Evolutionary conservation across 2,888 invertebrate genomes (phyloP), one percentile per base, ranked within the genome.

Genomic region (Geophilus truncorum): DNA sequence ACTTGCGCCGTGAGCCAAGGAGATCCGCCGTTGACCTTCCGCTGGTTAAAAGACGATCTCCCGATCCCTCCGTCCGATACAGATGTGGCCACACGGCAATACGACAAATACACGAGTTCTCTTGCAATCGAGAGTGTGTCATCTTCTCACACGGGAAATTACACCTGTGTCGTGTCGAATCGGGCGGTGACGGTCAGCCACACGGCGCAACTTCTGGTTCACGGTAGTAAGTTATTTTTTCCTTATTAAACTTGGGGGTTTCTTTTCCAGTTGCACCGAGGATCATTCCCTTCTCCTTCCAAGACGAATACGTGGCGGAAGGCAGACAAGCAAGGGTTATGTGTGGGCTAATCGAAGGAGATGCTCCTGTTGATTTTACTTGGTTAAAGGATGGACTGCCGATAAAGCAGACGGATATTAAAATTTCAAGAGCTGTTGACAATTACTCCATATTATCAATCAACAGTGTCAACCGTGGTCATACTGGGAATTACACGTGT

Each of bases 401-500:
- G 5, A 85, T 87, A 75, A 85, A 85, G 0, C 84, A 84, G 77
- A 32, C 62, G 70, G 78, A 78, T n/a, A 45, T 45, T 23, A n/a
- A 25, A 18, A 23, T 45, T 77, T 5, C 75, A 7, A 83, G 86
- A 86, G 84, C 84, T 80, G 83, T 84, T n/a, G 85, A 85, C 15
- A 81, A 84, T 0, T 86, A 85, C 82, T 85, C 85, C 81, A 83
- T 85, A 80, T 82, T 87, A 79, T 85, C 85, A 9, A 86, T 87
- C 23, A 84, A 84, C 34, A 84, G 85, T 80, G 86, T 85, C 28
- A 84, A 75, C 86, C 85, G 1, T 21, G 83, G 81, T 77, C 86
- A 87, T 83, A 84, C 85, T 75, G 87, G 86, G 5, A 86, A 86
- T 83, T 87, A 86, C 83, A 86, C 86, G 0, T 87, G 87, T 81